phyloP scores from a whole-genome alignment of 2,113 vertebrate genomes.

The Cheirogaleus medius region DNA sequence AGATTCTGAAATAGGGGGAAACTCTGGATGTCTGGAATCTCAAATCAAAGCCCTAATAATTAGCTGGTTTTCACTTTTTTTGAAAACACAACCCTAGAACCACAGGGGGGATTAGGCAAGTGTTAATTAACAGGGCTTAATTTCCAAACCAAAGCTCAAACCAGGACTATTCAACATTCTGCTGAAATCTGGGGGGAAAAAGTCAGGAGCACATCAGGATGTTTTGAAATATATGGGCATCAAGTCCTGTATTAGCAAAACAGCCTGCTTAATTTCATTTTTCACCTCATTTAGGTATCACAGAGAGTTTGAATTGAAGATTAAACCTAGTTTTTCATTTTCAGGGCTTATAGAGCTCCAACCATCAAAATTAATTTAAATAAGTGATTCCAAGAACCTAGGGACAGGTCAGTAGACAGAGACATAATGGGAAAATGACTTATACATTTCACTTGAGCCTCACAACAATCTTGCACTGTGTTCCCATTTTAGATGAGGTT shows the following conservation, averaged over 20 bases:
- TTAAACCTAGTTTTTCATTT: background rate
- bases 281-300: background rate
- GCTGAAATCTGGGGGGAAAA: background rate
- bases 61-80: slow-evolving; percentile 58
- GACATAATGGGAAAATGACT: background rate
- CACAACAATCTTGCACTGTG: background rate
- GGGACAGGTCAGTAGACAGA: background rate
- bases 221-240: background rate
- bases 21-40: slow-evolving; percentile 39
- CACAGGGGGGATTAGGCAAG: slow-evolving; percentile 64
- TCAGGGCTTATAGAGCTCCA: background rate
- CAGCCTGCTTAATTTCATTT: background rate
- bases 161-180: slow-evolving; percentile 30
- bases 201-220: background rate
- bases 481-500: background rate
- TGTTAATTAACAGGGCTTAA: slow-evolving; percentile 68
- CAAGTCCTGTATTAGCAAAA: background rate
- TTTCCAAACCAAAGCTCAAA: slow-evolving; percentile 63
- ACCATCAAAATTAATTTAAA: slow-evolving; percentile 1
- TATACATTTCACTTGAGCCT: background rate
- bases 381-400: background rate
- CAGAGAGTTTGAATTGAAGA: background rate
- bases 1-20: background rate
- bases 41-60: slow-evolving; percentile 70
- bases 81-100: slow-evolving; percentile 58